Percentiles rank a stretch among this genome's conserved stretches.
These are phyloP conservation scores for Lytechinus pictus DNA, from an alignment of 35 echinoderm and acorn worm genomes.

Conservation along the genomic window DNA sequence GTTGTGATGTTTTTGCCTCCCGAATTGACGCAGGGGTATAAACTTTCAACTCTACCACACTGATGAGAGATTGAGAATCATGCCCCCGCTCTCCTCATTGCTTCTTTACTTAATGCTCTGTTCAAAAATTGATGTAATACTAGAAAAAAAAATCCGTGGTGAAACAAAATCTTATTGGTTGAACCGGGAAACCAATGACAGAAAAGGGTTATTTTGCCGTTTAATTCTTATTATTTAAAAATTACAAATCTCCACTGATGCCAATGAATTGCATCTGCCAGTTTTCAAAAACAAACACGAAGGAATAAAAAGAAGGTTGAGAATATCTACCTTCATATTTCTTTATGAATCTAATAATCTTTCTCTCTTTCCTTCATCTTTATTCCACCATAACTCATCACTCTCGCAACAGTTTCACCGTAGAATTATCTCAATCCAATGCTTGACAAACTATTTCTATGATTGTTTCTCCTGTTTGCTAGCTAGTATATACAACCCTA, in stretches of 20 bases:
- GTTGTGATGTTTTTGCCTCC: constrained; percentile 45
- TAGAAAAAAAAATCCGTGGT: too few species aligned
- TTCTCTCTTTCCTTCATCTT: neutral
- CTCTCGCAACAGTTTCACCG: neutral
- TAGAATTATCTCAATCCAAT: neutral
- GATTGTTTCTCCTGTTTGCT: neutral
- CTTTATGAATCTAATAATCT: too few species aligned
- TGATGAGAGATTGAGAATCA: neutral
- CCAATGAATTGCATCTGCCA: too few species aligned
- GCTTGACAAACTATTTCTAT: neutral
- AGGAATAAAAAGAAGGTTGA: too few species aligned
- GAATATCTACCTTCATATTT: too few species aligned
- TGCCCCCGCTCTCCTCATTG: neutral
- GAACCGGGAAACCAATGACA: too few species aligned
- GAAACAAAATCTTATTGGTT: too few species aligned
- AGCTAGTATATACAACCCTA: neutral
- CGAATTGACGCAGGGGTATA: constrained; percentile 42
- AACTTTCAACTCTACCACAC: constrained; percentile 34
- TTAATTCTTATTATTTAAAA: too few species aligned
- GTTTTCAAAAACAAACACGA: too few species aligned
- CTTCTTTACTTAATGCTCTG: neutral
- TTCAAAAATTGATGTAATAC: neutral
- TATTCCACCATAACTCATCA: neutral
- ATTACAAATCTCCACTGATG: too few species aligned
- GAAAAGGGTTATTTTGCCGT: too few species aligned